phyloP scores from a whole-genome alignment of 2,797 vertebrate species.

The Scomberomorus guttatus region DNA sequence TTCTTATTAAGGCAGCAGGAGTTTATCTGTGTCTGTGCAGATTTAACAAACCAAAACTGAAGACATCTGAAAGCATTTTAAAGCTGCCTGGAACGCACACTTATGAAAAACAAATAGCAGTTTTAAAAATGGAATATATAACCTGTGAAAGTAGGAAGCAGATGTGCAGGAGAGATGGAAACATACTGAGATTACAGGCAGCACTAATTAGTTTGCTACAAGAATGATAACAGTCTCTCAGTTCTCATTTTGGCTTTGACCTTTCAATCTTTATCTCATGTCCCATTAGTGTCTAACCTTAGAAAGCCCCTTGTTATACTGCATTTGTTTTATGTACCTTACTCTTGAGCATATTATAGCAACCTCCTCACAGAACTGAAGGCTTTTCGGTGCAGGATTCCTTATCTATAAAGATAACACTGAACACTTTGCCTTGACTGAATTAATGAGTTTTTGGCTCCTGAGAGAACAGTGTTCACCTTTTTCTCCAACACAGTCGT shows the following conservation, averaged over 20 bases:
- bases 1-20: neutral
- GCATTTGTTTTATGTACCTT: slow-evolving; percentile 51
- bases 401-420: slow-evolving; percentile 66
- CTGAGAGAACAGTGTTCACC: slow-evolving; percentile 31
- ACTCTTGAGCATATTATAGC: slow-evolving; percentile 39
- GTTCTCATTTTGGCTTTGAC: slow-evolving; percentile 48
- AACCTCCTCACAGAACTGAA: slow-evolving; percentile 28
- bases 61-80: slow-evolving; percentile 10
- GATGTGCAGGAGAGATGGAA: slow-evolving; percentile 11
- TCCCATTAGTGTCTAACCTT: slow-evolving; percentile 52
- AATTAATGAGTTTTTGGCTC: slow-evolving; percentile 66
- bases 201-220: slow-evolving; percentile 46
- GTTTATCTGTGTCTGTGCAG: neutral
- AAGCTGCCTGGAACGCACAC: neutral
- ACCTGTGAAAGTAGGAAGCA: neutral
- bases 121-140: neutral
- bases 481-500: slow-evolving; percentile 29
- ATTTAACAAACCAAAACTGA: neutral
- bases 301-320: slow-evolving; percentile 48
- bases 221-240: slow-evolving; percentile 41
- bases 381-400: slow-evolving; percentile 59
- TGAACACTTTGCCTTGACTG: slow-evolving; percentile 44
- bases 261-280: slow-evolving; percentile 57
- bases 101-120: neutral
- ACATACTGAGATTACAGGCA: slow-evolving; percentile 15